Evolutionary conservation across 2,888 invertebrate genomes (phyloP).

Genomic region (Fragum sueziense): DNA sequence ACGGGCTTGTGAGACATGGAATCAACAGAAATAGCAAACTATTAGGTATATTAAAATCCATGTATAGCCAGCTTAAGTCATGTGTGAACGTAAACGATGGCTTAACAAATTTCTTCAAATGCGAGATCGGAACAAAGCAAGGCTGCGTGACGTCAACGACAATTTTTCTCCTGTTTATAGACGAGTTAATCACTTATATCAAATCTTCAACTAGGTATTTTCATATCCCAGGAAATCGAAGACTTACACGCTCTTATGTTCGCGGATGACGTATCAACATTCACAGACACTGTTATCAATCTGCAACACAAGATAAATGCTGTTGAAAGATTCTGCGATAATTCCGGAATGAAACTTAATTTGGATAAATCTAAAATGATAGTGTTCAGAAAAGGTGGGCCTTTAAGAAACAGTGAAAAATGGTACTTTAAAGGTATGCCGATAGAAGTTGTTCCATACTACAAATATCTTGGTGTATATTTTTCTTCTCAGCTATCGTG

Average conservation of each 20-base stretch:
- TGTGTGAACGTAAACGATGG: conserved; percentile 1
- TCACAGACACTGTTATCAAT: background rate
- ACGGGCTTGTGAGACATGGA: background rate
- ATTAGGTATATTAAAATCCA: background rate
- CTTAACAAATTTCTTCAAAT: background rate
- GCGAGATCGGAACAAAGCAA: conserved; percentile 4
- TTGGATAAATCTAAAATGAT: background rate
- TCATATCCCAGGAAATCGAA: background rate
- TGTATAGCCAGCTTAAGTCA: conserved; percentile 4
- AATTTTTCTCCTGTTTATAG: conserved; percentile 1
- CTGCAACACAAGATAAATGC: background rate
- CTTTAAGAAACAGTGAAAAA: background rate
- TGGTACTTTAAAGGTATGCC: background rate
- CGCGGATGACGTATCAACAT: background rate
- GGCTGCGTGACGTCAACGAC: background rate
- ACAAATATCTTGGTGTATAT: conserved; percentile 19
- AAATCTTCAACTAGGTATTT: background rate
- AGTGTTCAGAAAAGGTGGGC: conserved; percentile 1
- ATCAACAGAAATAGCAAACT: background rate
- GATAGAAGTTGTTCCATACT: background rate
- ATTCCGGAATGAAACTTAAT: conserved; percentile 19
- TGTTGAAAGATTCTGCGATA: background rate
- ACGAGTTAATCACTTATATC: background rate
- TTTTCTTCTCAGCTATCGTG: conserved; percentile 2
- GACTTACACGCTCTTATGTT: background rate